Evolutionary conservation across 2,113 vertebrate species (phyloP).

Genomic region (Cyphomyrus discorhynchus): DNA sequence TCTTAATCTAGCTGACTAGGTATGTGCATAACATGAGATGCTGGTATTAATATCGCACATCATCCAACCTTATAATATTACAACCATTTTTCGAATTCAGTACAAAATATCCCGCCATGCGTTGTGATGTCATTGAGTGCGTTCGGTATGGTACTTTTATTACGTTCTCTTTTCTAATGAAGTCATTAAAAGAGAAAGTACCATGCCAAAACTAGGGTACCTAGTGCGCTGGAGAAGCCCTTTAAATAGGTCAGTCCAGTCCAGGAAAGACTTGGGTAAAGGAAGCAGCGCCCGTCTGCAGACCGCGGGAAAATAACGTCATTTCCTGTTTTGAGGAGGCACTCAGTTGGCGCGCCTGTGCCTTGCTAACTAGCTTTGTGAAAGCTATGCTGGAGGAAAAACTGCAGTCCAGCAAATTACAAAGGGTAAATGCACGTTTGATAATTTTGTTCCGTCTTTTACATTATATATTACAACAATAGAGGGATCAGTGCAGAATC

Average conservation of each 20-base stretch:
- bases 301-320: conserved; percentile 66
- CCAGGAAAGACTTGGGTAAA: background rate
- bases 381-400: background rate
- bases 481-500: background rate
- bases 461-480: background rate
- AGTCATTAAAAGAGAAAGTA: background rate
- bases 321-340: conserved; percentile 54
- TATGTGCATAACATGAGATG: background rate
- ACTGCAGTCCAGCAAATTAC: background rate
- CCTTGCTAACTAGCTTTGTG: background rate
- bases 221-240: background rate
- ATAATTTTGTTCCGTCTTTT: background rate
- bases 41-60: background rate
- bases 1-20: background rate
- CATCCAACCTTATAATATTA: background rate
- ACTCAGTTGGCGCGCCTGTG: conserved; percentile 55
- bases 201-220: background rate
- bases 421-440: background rate
- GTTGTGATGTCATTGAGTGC: background rate
- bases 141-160: background rate
- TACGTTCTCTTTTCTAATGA: background rate
- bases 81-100: background rate
- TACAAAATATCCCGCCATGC: background rate
- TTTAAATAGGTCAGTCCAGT: background rate
- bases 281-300: conserved; percentile 21